phyloP scores from a whole-genome alignment of 2,113 vertebrate species.

The Pholis gunnellus region DNA sequence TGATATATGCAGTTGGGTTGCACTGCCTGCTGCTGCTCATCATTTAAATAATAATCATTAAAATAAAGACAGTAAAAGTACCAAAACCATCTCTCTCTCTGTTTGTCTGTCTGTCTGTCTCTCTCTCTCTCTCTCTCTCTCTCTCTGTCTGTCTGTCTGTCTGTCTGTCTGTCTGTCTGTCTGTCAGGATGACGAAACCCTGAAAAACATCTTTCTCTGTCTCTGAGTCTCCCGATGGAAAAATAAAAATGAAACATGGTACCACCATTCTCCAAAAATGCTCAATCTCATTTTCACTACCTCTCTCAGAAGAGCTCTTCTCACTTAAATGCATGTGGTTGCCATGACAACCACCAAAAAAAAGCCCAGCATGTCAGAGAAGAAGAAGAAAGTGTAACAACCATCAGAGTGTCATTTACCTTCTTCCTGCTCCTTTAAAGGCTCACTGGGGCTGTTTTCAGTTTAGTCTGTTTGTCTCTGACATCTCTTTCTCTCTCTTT shows the following conservation, averaged over 20 bases:
- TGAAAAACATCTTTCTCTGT: neutral
- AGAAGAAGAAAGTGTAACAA: neutral
- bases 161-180: too few relatives aligned
- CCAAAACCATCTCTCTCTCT: neutral
- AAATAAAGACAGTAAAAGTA: neutral
- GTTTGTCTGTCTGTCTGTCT: too few relatives aligned
- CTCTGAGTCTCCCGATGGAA: neutral
- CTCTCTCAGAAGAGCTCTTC: neutral
- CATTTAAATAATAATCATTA: constrained; percentile 2
- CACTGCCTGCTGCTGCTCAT: neutral
- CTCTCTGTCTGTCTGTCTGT: too few relatives aligned
- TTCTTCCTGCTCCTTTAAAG: neutral
- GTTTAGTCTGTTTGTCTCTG: neutral
- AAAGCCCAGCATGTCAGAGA: neutral
- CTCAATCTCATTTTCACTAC: neutral
- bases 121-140: too few relatives aligned
- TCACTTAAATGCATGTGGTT: constrained; percentile 4
- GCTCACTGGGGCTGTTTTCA: neutral
- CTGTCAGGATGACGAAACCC: neutral
- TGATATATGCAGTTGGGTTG: constrained; percentile 20
- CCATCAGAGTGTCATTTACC: neutral
- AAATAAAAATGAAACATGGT: neutral
- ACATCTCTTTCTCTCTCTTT: neutral
- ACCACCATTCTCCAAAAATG: neutral
- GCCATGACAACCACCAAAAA: constrained; percentile 10